These are phyloP conservation scores for Cataglyphis cursor DNA, from an alignment of 2,888 invertebrate species.

Conservation along the genomic window DNA sequence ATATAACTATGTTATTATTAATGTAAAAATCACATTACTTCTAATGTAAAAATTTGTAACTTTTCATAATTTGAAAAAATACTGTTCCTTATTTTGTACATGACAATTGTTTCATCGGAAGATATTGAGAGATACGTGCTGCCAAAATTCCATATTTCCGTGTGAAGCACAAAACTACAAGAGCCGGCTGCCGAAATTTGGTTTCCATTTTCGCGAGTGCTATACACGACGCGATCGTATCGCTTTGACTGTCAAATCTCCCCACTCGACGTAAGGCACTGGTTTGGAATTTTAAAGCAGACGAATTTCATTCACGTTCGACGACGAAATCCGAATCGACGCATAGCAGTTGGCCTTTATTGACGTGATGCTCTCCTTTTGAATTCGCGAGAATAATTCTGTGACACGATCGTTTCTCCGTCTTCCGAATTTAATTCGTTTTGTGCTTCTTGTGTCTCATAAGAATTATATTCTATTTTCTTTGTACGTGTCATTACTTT, in stretches of 20 bases:
- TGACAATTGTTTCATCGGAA: not conserved
- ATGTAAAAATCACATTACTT: not conserved
- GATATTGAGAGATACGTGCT: not conserved
- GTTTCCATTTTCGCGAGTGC: conserved; percentile 41
- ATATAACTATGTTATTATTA: not conserved
- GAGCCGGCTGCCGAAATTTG: conserved; percentile 49
- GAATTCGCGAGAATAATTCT: conserved; percentile 16
- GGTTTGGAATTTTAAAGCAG: conserved; percentile 81
- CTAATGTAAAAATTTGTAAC: not conserved
- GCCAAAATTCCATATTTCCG: not conserved
- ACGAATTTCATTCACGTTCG: conserved; percentile 77
- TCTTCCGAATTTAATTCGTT: conserved; percentile 34
- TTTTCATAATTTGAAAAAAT: not conserved
- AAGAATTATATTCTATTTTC: not conserved
- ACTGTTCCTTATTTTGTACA: not conserved
- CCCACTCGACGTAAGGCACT: conserved; percentile 52
- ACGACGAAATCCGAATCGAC: conserved; percentile 76
- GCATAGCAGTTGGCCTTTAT: conserved; percentile 73
- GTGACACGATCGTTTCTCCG: conserved; percentile 16
- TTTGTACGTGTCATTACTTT: not conserved
- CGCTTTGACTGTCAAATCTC: conserved; percentile 63
- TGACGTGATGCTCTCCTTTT: conserved; percentile 60
- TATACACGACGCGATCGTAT: conserved; percentile 32
- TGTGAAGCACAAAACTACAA: conserved; percentile 26
- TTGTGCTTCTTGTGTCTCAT: not conserved